Conservation (phyloP, 2,113 vertebrate genomes). For the Thamnophis sirtalis region DNA sequence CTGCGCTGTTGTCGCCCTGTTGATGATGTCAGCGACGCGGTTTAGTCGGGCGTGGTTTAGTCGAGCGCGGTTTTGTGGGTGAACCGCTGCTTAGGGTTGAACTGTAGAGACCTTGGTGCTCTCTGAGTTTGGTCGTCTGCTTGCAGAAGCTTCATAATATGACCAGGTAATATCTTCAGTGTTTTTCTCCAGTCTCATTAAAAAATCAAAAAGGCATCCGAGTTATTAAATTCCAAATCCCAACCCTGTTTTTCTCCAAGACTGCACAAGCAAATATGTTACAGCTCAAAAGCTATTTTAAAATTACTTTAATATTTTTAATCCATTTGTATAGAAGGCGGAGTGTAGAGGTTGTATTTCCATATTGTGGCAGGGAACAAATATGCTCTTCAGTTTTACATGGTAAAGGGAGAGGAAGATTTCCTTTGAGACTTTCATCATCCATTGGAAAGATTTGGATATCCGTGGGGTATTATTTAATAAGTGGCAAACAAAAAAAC, state of each 20-base stretch:
- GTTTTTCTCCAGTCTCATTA: background rate
- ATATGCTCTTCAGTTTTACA: background rate
- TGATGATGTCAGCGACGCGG: no score
- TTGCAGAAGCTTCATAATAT: background rate
- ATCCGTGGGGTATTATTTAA: background rate
- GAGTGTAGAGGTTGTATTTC: background rate
- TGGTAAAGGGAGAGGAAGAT: background rate
- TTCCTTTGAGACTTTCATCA: background rate
- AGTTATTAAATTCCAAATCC: background rate
- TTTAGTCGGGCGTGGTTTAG: no score
- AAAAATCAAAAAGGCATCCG: background rate
- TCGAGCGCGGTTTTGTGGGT: no score
- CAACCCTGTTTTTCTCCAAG: background rate
- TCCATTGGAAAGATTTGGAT: rapidly evolving
- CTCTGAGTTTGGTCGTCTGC: background rate
- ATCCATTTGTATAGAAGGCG: background rate
- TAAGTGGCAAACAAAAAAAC: background rate
- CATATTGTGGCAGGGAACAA: background rate
- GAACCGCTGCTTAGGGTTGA: background rate
- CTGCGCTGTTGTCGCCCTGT: no score
- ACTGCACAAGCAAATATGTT: background rate
- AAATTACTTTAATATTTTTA: background rate
- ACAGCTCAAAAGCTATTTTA: background rate
- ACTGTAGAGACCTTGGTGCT: background rate
- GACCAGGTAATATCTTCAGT: background rate